Percentiles rank a stretch among this genome's conserved stretches.
Evolutionary conservation across 1,140 invertebrate species (phyloP).

Genomic region (Vollenhovia emeryi): DNA sequence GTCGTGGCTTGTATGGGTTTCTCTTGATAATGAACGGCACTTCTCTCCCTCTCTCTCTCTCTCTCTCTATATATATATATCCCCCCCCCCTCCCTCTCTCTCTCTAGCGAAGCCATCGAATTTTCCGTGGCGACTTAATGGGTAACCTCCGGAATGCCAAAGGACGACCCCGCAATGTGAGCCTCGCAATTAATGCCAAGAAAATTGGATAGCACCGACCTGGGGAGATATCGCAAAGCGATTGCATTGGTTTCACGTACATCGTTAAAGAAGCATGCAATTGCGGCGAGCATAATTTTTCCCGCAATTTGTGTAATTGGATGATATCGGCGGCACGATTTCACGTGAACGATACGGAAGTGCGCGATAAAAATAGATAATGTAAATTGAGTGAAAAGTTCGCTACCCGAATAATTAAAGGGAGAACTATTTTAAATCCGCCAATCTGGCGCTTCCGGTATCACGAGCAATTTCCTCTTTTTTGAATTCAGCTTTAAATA

Average conservation of each 20-base stretch:
- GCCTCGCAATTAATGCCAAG: slow-evolving; percentile 22
- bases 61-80: no score
- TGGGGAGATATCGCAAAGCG: slow-evolving; percentile 13
- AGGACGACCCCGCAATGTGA: background rate
- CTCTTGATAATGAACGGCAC: slow-evolving; percentile 31
- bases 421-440: background rate
- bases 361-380: background rate
- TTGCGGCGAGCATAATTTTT: background rate
- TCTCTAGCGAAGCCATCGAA: background rate
- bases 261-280: slow-evolving; percentile 6
- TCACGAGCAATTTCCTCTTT: background rate
- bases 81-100: background rate
- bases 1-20: background rate
- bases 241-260: slow-evolving; percentile 21
- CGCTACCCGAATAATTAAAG: background rate
- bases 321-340: background rate
- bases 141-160: background rate
- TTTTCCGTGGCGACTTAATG: slow-evolving; percentile 39
- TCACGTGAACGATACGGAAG: background rate
- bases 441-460: background rate
- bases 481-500: background rate
- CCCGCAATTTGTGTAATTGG: slow-evolving; percentile 31
- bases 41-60: background rate
- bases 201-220: slow-evolving; percentile 34
- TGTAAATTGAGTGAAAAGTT: background rate